Conservation (phyloP, 2,797 vertebrate species). For the Gallinago nigripennis region DNA sequence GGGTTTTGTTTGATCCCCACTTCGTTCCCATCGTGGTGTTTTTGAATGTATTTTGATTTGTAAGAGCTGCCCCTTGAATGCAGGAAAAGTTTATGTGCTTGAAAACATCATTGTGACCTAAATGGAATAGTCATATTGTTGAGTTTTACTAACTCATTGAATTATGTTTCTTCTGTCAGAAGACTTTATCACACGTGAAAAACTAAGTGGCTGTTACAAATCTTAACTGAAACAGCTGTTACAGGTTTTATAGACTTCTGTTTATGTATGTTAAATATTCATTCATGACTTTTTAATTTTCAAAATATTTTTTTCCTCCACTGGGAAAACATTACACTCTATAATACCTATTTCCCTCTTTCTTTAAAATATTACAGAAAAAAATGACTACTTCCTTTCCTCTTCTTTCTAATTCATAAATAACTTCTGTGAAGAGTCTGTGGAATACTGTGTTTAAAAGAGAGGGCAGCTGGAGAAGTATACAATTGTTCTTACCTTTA, state of each 20-base stretch:
- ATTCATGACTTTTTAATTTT: constrained; percentile 72
- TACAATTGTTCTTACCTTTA: neutral
- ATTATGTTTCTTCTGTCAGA: neutral
- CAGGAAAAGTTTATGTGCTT: neutral
- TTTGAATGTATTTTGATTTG: neutral
- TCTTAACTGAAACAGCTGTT: neutral
- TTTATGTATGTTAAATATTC: constrained; percentile 59
- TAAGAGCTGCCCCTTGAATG: neutral
- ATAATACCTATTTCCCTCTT: constrained; percentile 53
- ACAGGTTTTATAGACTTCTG: neutral
- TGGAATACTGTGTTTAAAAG: neutral
- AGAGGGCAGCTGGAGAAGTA: neutral
- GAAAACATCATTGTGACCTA: neutral
- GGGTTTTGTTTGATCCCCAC: neutral
- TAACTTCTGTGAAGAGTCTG: neutral
- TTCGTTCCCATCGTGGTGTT: neutral
- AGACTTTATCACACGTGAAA: neutral
- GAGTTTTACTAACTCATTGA: neutral
- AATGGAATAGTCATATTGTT: neutral
- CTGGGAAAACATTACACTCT: constrained; percentile 64
- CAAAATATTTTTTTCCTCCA: constrained; percentile 64
- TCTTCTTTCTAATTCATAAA: neutral
- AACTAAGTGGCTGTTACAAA: neutral
- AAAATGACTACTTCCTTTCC: constrained; percentile 12
- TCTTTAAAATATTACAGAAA: constrained; percentile 55